phyloP scores from a whole-genome alignment of 2,797 vertebrate genomes.

The Mycteria americana region DNA sequence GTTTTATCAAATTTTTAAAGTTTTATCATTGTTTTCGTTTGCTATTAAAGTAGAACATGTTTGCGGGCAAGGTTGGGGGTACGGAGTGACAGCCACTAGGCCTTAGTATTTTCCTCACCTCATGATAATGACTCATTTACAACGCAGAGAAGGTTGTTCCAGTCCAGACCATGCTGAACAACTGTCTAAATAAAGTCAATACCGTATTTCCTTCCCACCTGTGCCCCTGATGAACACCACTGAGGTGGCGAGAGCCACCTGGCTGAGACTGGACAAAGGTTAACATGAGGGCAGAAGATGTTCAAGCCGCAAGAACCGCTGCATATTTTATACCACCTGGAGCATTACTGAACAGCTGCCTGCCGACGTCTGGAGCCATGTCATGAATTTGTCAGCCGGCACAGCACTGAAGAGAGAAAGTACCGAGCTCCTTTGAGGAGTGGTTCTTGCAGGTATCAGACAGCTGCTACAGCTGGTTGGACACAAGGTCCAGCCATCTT shows the following conservation, averaged over 20 bases:
- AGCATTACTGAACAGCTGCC: background rate
- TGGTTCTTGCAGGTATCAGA: rapidly evolving
- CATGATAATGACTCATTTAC: background rate
- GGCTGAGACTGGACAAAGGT: background rate
- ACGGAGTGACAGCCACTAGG: background rate
- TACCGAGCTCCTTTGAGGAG: rapidly evolving
- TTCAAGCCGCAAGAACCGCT: background rate
- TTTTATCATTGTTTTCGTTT: background rate
- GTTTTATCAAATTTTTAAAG: background rate
- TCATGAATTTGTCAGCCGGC: background rate
- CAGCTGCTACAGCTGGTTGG: background rate
- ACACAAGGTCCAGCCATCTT: background rate
- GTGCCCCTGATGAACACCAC: background rate
- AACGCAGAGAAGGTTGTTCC: background rate
- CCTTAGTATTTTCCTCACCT: background rate
- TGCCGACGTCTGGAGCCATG: background rate
- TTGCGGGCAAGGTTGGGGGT: background rate
- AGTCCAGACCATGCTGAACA: background rate
- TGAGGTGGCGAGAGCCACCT: background rate
- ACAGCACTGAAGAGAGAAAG: background rate
- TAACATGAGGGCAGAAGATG: background rate
- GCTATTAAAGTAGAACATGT: background rate
- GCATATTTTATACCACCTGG: background rate
- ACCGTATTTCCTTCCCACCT: background rate
- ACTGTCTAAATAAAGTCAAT: background rate